Conservation (phyloP, 2,888 invertebrate genomes). For the Troides aeacus region DNA sequence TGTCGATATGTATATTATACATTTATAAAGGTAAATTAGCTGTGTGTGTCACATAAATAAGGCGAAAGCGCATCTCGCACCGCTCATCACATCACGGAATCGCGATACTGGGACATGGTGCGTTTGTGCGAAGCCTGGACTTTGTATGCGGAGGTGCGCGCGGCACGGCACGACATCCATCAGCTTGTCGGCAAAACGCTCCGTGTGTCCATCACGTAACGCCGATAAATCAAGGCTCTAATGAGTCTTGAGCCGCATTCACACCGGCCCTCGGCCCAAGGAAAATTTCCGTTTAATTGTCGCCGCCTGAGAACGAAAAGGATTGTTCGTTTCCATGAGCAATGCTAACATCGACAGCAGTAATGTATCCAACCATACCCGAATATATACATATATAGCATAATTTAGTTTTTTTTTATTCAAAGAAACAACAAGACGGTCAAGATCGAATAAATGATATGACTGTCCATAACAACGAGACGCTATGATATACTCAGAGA, state of each 20-base stretch:
- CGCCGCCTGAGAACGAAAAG: neutral
- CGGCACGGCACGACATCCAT: slow-evolving; percentile 54
- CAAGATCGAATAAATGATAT: too few species aligned
- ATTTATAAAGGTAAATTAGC: too few species aligned
- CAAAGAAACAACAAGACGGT: too few species aligned
- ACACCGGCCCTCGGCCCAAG: slow-evolving; percentile 29
- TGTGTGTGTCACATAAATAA: neutral
- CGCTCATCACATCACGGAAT: slow-evolving; percentile 16
- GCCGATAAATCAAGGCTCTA: slow-evolving; percentile 55
- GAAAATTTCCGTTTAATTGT: slow-evolving; percentile 24
- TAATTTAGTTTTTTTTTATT: too few species aligned
- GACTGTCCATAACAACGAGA: too few species aligned
- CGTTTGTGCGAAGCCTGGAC: slow-evolving; percentile 26
- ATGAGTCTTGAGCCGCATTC: slow-evolving; percentile 42
- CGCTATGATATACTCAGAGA: too few species aligned
- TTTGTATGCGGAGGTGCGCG: slow-evolving; percentile 50
- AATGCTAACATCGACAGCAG: neutral
- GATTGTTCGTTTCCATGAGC: neutral
- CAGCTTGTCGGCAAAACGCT: slow-evolving; percentile 52
- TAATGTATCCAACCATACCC: neutral
- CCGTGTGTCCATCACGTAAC: slow-evolving; percentile 56
- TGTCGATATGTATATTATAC: too few species aligned
- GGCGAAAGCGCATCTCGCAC: slow-evolving; percentile 20
- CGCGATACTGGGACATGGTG: slow-evolving; percentile 18
- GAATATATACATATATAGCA: neutral